Evolutionary conservation across 2,888 invertebrate genomes (phyloP).

Genomic region (Chloroclystis v-ata): DNA sequence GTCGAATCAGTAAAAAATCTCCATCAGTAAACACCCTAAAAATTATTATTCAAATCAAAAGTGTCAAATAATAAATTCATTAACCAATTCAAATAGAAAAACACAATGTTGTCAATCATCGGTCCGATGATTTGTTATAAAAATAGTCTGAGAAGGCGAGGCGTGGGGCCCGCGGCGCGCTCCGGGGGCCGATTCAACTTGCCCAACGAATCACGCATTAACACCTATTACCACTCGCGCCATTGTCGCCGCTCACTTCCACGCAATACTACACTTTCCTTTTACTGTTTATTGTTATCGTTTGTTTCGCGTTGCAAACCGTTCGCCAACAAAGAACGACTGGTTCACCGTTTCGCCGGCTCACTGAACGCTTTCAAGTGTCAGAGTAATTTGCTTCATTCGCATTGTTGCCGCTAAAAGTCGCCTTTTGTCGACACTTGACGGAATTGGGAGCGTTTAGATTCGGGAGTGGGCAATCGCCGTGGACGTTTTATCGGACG

Average conservation of each 20-base stretch:
- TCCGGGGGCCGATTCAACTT: conserved; percentile 50
- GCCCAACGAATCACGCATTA: conserved; percentile 68
- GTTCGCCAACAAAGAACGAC: conserved; percentile 62
- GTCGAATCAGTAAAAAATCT: too few relatives aligned
- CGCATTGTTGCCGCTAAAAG: conserved; percentile 75
- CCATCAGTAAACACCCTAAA: too few relatives aligned
- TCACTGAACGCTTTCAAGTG: conserved; percentile 70
- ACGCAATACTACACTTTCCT: conserved; percentile 74
- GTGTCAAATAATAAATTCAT: conserved; percentile 42
- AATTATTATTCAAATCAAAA: too few relatives aligned
- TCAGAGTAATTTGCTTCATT: conserved; percentile 75
- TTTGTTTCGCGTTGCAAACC: conserved; percentile 75
- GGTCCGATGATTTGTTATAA: conserved; percentile 68
- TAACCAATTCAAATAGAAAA: conserved; percentile 44
- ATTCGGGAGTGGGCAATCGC: conserved; percentile 69
- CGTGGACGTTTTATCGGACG: conserved; percentile 57
- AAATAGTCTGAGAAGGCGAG: conserved; percentile 44
- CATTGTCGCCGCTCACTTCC: conserved; percentile 59
- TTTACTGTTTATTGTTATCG: conserved; percentile 76
- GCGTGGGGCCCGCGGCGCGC: conserved; percentile 23
- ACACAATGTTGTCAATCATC: conserved; percentile 64
- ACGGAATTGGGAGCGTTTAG: conserved; percentile 75
- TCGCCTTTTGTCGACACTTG: conserved; percentile 73
- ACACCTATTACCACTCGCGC: conserved; percentile 60
- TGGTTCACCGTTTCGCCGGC: conserved; percentile 47